Evolutionary conservation across 2,113 vertebrate genomes (phyloP).

Genomic region (Glareola pratincola): DNA sequence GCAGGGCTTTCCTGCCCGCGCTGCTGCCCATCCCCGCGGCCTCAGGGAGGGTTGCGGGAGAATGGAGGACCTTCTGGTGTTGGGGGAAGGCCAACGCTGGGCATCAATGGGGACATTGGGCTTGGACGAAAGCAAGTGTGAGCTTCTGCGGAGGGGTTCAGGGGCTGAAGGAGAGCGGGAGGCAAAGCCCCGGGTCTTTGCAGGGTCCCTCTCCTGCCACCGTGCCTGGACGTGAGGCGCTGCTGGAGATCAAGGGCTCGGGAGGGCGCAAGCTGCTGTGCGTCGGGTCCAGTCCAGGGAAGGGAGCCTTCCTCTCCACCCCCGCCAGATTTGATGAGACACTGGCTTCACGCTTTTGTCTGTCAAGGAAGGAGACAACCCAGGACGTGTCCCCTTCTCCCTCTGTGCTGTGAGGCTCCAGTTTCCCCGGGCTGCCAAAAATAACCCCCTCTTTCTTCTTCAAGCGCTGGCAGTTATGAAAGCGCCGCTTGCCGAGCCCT

Average conservation of each 20-base stretch:
- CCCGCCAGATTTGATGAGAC: not conserved
- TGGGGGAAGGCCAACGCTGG: rapidly evolving
- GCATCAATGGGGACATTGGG: not conserved
- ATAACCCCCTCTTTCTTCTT: not conserved
- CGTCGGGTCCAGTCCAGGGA: not conserved
- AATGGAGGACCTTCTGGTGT: not conserved
- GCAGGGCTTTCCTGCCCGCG: not conserved
- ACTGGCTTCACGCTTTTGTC: not conserved
- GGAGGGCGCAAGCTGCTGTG: not conserved
- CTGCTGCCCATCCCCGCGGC: not conserved
- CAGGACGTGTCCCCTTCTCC: not conserved
- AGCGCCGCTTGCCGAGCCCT: not conserved
- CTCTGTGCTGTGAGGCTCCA: not conserved
- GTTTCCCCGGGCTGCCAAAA: not conserved
- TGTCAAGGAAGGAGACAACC: not conserved
- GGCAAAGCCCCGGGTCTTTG: not conserved
- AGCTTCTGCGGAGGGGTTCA: not conserved
- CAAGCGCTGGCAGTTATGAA: not conserved
- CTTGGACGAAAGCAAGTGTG: not conserved
- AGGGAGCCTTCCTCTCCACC: not conserved
- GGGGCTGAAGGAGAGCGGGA: not conserved
- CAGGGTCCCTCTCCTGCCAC: not conserved
- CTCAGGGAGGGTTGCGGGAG: not conserved
- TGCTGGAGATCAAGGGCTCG: not conserved
- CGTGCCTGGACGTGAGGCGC: rapidly evolving